Percentiles rank a stretch among this genome's conserved stretches.
Conservation (phyloP, 2,113 vertebrate genomes). For the Oncorhynchus mykiss region DNA sequence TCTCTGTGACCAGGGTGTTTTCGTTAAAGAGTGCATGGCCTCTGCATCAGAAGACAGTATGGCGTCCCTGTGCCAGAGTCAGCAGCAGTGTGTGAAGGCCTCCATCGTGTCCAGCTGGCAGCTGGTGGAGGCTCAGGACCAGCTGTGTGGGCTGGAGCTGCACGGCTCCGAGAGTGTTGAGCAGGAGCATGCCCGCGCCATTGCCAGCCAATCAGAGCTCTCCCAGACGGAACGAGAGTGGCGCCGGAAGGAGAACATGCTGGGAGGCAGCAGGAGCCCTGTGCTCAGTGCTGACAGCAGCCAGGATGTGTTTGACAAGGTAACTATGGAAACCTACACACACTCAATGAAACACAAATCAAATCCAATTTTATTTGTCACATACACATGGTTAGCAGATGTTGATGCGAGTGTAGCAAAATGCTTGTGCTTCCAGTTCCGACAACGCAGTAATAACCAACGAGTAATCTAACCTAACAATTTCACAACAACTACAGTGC, state of each 20-base stretch:
- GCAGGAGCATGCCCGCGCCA: conserved; percentile 87
- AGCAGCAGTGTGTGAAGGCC: conserved; percentile 87
- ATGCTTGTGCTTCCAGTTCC: too few species aligned
- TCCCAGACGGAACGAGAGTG: conserved; percentile 88
- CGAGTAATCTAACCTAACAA: too few species aligned
- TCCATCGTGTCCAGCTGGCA: conserved; percentile 91
- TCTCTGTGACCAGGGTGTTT: background rate
- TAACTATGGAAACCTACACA: conserved; percentile 47
- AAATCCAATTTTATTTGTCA: too few species aligned
- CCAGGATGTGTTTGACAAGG: conserved; percentile 95
- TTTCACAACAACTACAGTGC: too few species aligned
- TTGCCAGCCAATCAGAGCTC: conserved; percentile 80
- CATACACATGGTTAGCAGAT: too few species aligned
- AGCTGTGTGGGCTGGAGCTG: conserved; percentile 86
- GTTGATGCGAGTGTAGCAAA: too few species aligned
- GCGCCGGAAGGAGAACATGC: conserved; percentile 90
- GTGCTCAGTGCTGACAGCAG: conserved; percentile 78
- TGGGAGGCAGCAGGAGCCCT: conserved; percentile 80
- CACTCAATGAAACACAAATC: too few species aligned
- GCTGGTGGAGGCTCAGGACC: conserved; percentile 94
- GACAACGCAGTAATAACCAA: too few species aligned
- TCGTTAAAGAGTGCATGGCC: conserved; percentile 13
- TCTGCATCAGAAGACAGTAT: conserved; percentile 53
- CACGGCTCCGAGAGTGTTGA: conserved; percentile 91
- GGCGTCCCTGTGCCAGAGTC: conserved; percentile 85